phyloP scores from a whole-genome alignment of 2,888 invertebrate species.

The Volucella bombylans region DNA sequence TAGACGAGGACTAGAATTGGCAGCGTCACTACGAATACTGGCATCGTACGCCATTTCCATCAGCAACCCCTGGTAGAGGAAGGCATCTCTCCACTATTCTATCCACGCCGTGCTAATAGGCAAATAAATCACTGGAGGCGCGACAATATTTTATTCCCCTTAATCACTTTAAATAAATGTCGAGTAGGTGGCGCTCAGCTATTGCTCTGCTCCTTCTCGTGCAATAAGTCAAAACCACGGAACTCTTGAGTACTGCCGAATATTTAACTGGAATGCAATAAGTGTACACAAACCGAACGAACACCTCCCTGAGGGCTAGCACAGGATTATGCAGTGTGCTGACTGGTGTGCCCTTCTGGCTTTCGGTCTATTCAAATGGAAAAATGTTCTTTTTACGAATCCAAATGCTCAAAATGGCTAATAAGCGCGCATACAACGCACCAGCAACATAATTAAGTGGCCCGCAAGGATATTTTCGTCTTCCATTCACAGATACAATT shows the following conservation, averaged over 20 bases:
- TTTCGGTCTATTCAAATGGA: slow-evolving; percentile 60
- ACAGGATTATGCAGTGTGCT: background rate
- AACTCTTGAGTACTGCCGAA: slow-evolving; percentile 65
- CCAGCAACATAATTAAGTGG: slow-evolving; percentile 72
- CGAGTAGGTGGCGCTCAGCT: slow-evolving; percentile 64
- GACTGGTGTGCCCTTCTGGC: background rate
- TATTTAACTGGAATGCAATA: slow-evolving; percentile 50
- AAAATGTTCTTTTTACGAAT: slow-evolving; percentile 65
- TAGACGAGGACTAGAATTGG: slow-evolving; percentile 29
- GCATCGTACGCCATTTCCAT: background rate
- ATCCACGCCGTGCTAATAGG: slow-evolving; percentile 64
- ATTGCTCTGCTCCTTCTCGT: background rate
- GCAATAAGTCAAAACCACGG: slow-evolving; percentile 63
- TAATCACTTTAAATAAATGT: slow-evolving; percentile 75
- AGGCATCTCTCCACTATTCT: slow-evolving; percentile 17
- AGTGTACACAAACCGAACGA: slow-evolving; percentile 16
- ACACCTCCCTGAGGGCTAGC: slow-evolving; percentile 10
- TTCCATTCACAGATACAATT: slow-evolving; percentile 65
- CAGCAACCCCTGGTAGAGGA: background rate
- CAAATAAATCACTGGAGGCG: slow-evolving; percentile 74
- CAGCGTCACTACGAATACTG: background rate
- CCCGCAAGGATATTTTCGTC: slow-evolving; percentile 73
- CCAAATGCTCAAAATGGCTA: slow-evolving; percentile 68
- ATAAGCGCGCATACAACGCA: slow-evolving; percentile 68
- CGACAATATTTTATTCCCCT: slow-evolving; percentile 75